These are phyloP conservation scores for Hippopotamus amphibius DNA, from an alignment of 2,113 vertebrate genomes.

Conservation along the genomic window DNA sequence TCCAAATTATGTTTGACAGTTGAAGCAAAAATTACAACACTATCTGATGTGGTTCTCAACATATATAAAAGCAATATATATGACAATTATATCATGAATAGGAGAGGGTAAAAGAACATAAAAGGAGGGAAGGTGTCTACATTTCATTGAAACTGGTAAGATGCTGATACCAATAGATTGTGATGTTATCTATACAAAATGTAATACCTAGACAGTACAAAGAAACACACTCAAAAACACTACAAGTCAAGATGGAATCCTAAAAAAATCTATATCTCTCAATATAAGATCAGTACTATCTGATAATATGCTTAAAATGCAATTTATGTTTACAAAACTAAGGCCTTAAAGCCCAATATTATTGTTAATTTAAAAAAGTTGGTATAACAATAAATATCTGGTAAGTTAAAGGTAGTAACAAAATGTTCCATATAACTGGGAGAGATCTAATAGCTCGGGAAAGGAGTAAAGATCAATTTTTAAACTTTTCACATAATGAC, in stretches of 20 bases:
- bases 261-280: not conserved
- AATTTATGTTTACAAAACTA: not conserved
- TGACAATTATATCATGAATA: too few species aligned
- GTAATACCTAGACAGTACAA: too few species aligned
- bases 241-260: not conserved
- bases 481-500: not conserved
- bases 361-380: not conserved
- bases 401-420: slow-evolving; percentile 1
- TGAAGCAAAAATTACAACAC: too few species aligned
- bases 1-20: too few species aligned
- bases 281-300: not conserved
- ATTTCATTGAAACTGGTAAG: too few species aligned
- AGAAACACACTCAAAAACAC: too few species aligned
- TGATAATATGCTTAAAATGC: not conserved
- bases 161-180: too few species aligned
- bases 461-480: not conserved
- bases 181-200: too few species aligned
- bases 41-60: too few species aligned
- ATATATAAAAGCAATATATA: too few species aligned
- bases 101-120: too few species aligned
- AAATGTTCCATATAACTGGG: not conserved
- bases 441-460: not conserved
- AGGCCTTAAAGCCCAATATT: not conserved
- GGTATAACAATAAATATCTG: not conserved
- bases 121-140: too few species aligned